Evolutionary conservation across 2,888 invertebrate genomes (phyloP).

Genomic region (Siphlonurus alternatus): DNA sequence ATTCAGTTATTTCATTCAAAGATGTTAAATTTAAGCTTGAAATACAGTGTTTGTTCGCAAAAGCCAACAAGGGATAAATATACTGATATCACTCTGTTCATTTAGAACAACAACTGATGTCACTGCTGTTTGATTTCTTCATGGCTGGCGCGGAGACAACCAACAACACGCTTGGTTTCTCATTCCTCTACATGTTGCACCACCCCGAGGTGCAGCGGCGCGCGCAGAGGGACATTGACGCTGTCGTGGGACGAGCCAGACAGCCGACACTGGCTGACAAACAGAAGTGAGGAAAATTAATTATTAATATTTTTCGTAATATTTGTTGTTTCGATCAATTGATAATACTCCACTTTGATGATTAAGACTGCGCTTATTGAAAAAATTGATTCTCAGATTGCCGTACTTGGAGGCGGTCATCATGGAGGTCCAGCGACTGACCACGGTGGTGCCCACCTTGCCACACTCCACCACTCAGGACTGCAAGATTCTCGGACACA

Average conservation of each 20-base stretch:
- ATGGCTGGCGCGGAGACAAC: slow-evolving; percentile 80
- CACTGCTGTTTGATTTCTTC: slow-evolving; percentile 70
- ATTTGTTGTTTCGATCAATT: too few species aligned
- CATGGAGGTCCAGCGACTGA: slow-evolving; percentile 33
- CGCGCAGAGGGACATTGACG: slow-evolving; percentile 62
- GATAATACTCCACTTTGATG: too few species aligned
- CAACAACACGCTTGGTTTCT: slow-evolving; percentile 58
- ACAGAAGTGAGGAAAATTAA: slow-evolving; percentile 46
- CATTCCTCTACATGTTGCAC: slow-evolving; percentile 53
- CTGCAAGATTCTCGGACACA: slow-evolving; percentile 28
- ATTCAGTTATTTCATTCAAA: too few species aligned
- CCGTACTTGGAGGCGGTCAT: slow-evolving; percentile 27
- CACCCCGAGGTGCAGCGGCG: slow-evolving; percentile 54
- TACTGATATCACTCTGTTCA: neutral
- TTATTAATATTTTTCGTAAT: too few species aligned
- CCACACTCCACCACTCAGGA: slow-evolving; percentile 31
- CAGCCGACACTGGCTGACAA: slow-evolving; percentile 53
- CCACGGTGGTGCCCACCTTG: slow-evolving; percentile 35
- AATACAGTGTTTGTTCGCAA: too few species aligned
- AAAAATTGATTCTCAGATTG: too few species aligned
- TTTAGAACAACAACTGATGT: slow-evolving; percentile 55
- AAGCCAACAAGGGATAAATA: slow-evolving; percentile 1
- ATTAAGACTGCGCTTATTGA: too few species aligned
- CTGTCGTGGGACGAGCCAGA: slow-evolving; percentile 49
- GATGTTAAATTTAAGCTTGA: too few species aligned